Evolutionary conservation across 64 coral and sea anemone genomes (phyloP).

Genomic region (Stylophora pistillata): DNA sequence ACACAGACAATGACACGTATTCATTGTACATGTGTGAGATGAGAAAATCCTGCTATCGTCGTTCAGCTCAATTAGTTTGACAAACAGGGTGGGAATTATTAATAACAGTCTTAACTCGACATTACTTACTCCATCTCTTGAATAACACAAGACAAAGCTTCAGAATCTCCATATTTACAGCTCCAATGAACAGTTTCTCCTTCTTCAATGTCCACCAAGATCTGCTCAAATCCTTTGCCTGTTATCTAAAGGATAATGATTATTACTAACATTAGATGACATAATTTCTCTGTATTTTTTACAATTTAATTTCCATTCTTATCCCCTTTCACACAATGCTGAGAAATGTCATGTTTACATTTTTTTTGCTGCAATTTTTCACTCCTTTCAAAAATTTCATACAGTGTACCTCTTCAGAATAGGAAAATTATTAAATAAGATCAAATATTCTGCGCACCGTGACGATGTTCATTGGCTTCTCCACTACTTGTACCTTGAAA

Average conservation of each 20-base stretch:
- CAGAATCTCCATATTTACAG: constrained; percentile 13
- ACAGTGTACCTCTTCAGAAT: too few species aligned
- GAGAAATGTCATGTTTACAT: too few species aligned
- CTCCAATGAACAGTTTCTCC: constrained; percentile 57
- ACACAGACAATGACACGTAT: too few species aligned
- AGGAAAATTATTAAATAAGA: too few species aligned
- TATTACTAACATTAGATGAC: neutral
- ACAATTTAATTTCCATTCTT: too few species aligned
- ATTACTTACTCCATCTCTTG: constrained; percentile 52
- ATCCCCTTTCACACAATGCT: too few species aligned
- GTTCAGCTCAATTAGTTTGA: too few species aligned
- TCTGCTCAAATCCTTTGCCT: constrained; percentile 26
- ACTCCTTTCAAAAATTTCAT: too few species aligned
- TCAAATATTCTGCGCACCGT: constrained; percentile 8
- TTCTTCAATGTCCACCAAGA: constrained; percentile 56
- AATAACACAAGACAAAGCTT: neutral
- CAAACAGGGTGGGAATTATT: neutral
- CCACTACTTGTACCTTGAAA: constrained; percentile 25
- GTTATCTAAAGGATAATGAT: neutral
- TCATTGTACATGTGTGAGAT: too few species aligned
- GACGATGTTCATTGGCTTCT: neutral
- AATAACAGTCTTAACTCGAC: neutral
- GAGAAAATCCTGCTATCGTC: too few species aligned
- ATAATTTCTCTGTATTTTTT: too few species aligned
- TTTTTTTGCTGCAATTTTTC: too few species aligned